A percentile compares a stretch with the other conserved stretches of the same genome.
phyloP scores from a whole-genome alignment of 2,888 invertebrate species.

The Parthenolecanium corni region DNA sequence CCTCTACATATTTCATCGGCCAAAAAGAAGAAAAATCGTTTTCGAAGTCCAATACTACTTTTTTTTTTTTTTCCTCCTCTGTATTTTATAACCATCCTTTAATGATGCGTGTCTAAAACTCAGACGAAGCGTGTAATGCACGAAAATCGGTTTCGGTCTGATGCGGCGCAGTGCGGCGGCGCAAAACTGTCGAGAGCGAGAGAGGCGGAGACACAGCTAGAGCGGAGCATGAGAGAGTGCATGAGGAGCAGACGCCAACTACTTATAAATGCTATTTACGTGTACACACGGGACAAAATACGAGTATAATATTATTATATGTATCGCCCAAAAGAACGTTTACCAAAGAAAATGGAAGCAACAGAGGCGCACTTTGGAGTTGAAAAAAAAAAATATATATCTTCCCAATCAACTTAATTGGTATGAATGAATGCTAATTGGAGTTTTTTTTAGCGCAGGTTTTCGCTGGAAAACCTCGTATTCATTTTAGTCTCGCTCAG shows the following conservation, averaged over 20 bases:
- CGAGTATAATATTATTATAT: too few species aligned
- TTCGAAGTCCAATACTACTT: not conserved
- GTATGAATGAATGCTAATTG: slow-evolving; percentile 12
- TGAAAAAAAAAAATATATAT: too few species aligned
- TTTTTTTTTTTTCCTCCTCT: not conserved
- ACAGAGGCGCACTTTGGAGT: too few species aligned
- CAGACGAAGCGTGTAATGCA: slow-evolving; percentile 25
- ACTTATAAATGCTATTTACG: too few species aligned
- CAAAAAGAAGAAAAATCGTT: not conserved
- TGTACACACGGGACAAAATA: too few species aligned
- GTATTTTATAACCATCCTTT: slow-evolving; percentile 12
- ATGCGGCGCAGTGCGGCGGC: not conserved
- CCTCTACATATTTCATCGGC: too few species aligned
- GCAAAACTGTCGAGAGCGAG: not conserved
- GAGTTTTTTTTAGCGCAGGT: not conserved
- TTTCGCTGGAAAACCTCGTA: not conserved
- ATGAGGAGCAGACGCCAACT: too few species aligned
- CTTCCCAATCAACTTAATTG: not conserved
- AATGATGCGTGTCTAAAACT: slow-evolving; percentile 22
- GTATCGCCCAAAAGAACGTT: too few species aligned
- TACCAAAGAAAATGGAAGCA: too few species aligned
- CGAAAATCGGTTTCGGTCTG: slow-evolving; percentile 20
- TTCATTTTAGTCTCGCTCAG: not conserved
- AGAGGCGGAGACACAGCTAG: too few species aligned
- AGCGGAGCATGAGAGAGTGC: too few species aligned